These are phyloP conservation scores for Oxyteleia sp. DNA, from an alignment of 2,888 invertebrate genomes.

Conservation along the genomic window DNA sequence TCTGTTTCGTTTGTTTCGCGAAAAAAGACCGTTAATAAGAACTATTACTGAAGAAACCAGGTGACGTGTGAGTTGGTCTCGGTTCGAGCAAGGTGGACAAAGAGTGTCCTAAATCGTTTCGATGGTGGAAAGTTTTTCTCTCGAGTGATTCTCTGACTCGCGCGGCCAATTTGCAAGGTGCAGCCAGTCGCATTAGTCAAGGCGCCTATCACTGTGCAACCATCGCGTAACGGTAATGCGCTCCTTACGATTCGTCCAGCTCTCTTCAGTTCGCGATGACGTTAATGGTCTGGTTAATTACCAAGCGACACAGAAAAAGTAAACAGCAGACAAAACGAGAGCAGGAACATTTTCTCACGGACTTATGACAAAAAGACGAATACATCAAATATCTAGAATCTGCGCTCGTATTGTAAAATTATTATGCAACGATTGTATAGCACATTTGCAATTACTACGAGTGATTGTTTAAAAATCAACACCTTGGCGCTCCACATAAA, in stretches of 20 bases:
- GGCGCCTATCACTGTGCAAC: slow-evolving; percentile 85
- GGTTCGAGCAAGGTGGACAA: slow-evolving; percentile 77
- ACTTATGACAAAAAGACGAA: slow-evolving; percentile 58
- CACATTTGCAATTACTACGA: slow-evolving; percentile 24
- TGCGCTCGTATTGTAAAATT: slow-evolving; percentile 24
- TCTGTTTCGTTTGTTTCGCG: slow-evolving; percentile 33
- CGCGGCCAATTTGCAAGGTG: slow-evolving; percentile 87
- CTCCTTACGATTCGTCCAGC: slow-evolving; percentile 81
- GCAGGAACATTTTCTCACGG: slow-evolving; percentile 58
- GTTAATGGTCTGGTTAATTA: slow-evolving; percentile 87
- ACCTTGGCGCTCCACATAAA: slow-evolving; percentile 46
- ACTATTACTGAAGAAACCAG: slow-evolving; percentile 74
- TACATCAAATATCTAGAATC: slow-evolving; percentile 58
- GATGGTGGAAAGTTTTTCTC: slow-evolving; percentile 79
- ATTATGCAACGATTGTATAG: slow-evolving; percentile 48
- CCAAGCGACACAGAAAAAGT: slow-evolving; percentile 80
- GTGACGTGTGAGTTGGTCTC: slow-evolving; percentile 73
- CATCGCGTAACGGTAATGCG: slow-evolving; percentile 86
- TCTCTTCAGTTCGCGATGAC: slow-evolving; percentile 79
- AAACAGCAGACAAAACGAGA: slow-evolving; percentile 64
- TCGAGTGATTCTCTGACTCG: slow-evolving; percentile 69
- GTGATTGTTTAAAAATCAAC: slow-evolving; percentile 35
- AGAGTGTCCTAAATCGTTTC: slow-evolving; percentile 79
- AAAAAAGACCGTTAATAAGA: slow-evolving; percentile 56
- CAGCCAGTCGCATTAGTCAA: slow-evolving; percentile 87